Conservation (phyloP, 2,113 vertebrate genomes). For the Tetraodon nigroviridis region DNA sequence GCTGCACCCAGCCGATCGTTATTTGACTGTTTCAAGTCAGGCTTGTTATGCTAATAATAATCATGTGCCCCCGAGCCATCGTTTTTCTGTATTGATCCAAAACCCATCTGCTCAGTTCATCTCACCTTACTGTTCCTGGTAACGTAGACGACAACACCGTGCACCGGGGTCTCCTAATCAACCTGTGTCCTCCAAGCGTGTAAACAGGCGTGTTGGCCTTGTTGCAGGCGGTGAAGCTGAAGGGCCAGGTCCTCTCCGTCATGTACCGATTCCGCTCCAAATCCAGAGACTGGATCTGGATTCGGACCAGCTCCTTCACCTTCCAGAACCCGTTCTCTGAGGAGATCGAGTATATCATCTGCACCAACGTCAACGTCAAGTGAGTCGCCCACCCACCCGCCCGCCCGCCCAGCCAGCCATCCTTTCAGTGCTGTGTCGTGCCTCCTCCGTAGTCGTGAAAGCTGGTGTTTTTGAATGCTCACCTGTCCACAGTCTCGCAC, state of each 20-base stretch:
- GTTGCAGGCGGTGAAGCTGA: slow-evolving; percentile 90
- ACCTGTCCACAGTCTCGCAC: slow-evolving; percentile 3
- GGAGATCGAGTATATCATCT: slow-evolving; percentile 98
- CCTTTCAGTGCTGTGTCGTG: slow-evolving; percentile 27
- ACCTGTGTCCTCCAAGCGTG: too few relatives aligned
- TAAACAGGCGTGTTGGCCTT: background rate
- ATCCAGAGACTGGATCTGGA: slow-evolving; percentile 90
- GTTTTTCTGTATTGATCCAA: too few relatives aligned
- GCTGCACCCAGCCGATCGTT: background rate
- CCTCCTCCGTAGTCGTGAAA: slow-evolving; percentile 7
- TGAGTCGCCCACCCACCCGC: slow-evolving; percentile 64
- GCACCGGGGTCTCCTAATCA: too few relatives aligned
- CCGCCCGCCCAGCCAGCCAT: too few relatives aligned
- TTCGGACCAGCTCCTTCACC: slow-evolving; percentile 96
- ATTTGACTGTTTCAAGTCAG: background rate
- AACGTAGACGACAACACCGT: too few relatives aligned
- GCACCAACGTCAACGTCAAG: slow-evolving; percentile 98
- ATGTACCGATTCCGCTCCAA: slow-evolving; percentile 97
- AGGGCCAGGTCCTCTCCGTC: slow-evolving; percentile 95
- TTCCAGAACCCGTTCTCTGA: slow-evolving; percentile 99
- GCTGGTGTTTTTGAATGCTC: slow-evolving; percentile 8
- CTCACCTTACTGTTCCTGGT: too few relatives aligned
- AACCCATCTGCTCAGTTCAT: too few relatives aligned
- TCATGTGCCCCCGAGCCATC: background rate
- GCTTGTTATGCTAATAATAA: background rate